Evolutionary conservation across 2,797 vertebrate genomes (phyloP).

Genomic region (Miichthys miiuy): DNA sequence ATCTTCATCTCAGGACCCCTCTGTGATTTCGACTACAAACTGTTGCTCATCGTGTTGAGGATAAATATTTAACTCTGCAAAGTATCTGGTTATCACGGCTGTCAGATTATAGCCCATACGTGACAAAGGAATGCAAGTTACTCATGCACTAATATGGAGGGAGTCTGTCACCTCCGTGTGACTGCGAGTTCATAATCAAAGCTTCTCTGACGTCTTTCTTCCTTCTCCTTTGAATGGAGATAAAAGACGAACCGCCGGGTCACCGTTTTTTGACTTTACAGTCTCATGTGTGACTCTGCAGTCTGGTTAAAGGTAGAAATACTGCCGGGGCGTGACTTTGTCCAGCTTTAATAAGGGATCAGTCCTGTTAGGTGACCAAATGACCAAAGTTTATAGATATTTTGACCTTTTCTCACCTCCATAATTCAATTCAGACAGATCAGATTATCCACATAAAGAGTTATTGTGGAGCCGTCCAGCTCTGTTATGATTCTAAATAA

Average conservation of each 20-base stretch:
- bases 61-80: background rate
- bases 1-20: no score
- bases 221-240: background rate
- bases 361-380: background rate
- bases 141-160: background rate
- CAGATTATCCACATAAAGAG: background rate
- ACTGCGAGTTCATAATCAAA: background rate
- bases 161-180: background rate
- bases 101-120: background rate
- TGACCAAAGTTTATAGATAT: conserved; percentile 8
- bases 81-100: background rate
- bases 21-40: background rate
- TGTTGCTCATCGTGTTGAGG: background rate
- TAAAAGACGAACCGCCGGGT: background rate
- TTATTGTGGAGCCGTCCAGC: background rate
- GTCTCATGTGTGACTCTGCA: background rate
- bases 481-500: background rate
- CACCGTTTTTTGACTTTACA: background rate
- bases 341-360: conserved; percentile 20
- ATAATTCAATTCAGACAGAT: background rate
- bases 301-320: conserved; percentile 8
- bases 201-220: background rate
- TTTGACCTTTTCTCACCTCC: background rate
- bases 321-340: background rate
- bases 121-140: background rate